Percentiles rank a stretch among this genome's conserved stretches.
Conservation (phyloP, 2,888 invertebrate species). For the Melipona bicolor region DNA sequence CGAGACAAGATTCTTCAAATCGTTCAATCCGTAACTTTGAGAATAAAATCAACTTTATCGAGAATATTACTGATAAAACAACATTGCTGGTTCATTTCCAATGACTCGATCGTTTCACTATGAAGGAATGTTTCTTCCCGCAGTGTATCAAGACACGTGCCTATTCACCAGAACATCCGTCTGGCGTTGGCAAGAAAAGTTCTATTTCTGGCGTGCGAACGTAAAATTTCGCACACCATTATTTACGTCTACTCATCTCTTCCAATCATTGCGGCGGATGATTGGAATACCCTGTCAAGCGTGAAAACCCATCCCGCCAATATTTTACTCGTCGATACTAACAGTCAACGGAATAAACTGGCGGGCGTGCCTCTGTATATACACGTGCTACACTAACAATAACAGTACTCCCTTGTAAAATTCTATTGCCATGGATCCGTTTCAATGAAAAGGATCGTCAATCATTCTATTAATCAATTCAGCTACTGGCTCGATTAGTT, state of each 20-base stretch:
- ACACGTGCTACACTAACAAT: slow-evolving; percentile 15
- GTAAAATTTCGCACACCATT: slow-evolving; percentile 59
- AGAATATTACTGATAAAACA: neutral
- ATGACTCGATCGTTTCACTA: neutral
- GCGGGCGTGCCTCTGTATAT: neutral
- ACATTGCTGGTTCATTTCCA: too few species aligned
- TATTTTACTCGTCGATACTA: slow-evolving; percentile 45
- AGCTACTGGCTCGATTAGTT: neutral
- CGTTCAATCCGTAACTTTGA: neutral
- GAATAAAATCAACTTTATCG: neutral
- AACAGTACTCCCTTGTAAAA: slow-evolving; percentile 18
- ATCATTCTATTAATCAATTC: slow-evolving; percentile 37
- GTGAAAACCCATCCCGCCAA: slow-evolving; percentile 50
- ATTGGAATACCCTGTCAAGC: slow-evolving; percentile 58
- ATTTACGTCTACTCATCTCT: slow-evolving; percentile 53
- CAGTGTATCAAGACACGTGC: slow-evolving; percentile 3
- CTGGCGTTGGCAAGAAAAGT: slow-evolving; percentile 26
- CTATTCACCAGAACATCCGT: slow-evolving; percentile 2
- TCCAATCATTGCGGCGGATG: slow-evolving; percentile 41
- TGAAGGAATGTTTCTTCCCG: neutral
- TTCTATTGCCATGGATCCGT: slow-evolving; percentile 8
- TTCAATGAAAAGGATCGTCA: slow-evolving; percentile 34
- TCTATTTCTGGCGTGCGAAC: slow-evolving; percentile 51
- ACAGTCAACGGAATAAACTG: slow-evolving; percentile 23
- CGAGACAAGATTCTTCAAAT: neutral